phyloP scores from a whole-genome alignment of 2,888 invertebrate genomes.

The Colostygia pectinataria region DNA sequence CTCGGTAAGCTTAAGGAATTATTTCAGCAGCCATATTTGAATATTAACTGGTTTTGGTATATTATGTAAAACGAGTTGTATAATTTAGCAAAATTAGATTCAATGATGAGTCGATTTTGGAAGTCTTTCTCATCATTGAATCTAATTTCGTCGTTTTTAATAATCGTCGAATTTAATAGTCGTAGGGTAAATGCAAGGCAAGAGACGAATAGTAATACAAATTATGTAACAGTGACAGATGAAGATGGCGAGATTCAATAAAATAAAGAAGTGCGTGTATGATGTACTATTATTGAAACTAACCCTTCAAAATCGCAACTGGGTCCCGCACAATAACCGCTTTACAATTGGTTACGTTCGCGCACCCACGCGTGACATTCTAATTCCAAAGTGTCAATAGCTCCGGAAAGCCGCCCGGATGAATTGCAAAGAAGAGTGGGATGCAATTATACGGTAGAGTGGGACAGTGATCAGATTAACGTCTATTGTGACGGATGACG shows the following conservation, averaged over 20 bases:
- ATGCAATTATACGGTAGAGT: conserved; percentile 44
- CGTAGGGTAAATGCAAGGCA: no score
- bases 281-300: conserved; percentile 31
- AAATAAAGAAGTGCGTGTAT: neutral
- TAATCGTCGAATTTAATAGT: no score
- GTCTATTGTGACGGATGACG: conserved; percentile 66
- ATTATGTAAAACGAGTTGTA: conserved; percentile 3
- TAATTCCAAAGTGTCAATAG: conserved; percentile 74
- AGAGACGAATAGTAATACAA: no score
- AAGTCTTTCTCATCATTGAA: no score
- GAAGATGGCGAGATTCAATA: no score
- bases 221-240: no score
- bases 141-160: no score
- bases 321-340: conserved; percentile 49
- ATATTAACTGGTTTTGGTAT: conserved; percentile 17
- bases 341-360: conserved; percentile 69
- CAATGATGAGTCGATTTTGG: no score
- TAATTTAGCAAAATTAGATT: neutral
- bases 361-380: conserved; percentile 78
- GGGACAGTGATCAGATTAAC: conserved; percentile 61
- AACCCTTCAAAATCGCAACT: conserved; percentile 56
- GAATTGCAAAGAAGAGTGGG: conserved; percentile 62
- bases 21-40: conserved; percentile 21
- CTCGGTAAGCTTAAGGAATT: conserved; percentile 16
- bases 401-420: conserved; percentile 62